Base-by-base conservation (phyloP, 2,113 vertebrate genomes). In the Cariama cristata region DNA sequence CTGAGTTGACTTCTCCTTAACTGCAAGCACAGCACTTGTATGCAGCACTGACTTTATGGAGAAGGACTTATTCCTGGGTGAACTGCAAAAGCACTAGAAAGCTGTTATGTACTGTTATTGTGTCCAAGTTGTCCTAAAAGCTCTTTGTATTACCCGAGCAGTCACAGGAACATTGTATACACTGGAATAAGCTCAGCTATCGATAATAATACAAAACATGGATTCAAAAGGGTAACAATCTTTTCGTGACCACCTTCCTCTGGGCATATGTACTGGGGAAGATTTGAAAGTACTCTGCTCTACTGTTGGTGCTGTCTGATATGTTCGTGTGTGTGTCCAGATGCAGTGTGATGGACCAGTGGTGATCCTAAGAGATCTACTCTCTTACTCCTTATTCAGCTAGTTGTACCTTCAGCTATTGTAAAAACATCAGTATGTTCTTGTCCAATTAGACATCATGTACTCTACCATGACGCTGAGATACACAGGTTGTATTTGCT, bases 241-340 rank as follows among this genome's bases (percentile, higher is more conserved):
- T 58, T 83, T 53, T 33, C 8, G 17, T 16, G 27, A 30, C 35
- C 6, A 4, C 27, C 60, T 76, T 83, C 24, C 30, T 63, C 62
- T 73, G 21, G 28, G 8, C 13, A 8, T 21, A 8, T 30, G 35
- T 62, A 21, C 15, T 53, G 21, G 6, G 22, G 21, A 75, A 58
- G 24, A 63, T 2, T 7, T 89, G 20, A 6, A 1, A 79, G 26
- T 24, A 38, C 19, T 76, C 30, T n/a, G 2, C 8, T 62, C 2
- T 77, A 1, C 21, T 59, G 8, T 9, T 58, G 24, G 11, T 42
- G 28, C 38, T 77, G 11, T 35, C 33, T 74, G 47, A 23, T 62
- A 47, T 0, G 3, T 1, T 0, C 0, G 0, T 17, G 8, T 0
- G 0, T 17, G 8, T 47, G 8, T 74, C 28, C 45, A 42, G 22